Base-by-base conservation (phyloP, 2,113 vertebrate genomes). In the western clawed frog (Xenopus tropicalis) region DNA sequence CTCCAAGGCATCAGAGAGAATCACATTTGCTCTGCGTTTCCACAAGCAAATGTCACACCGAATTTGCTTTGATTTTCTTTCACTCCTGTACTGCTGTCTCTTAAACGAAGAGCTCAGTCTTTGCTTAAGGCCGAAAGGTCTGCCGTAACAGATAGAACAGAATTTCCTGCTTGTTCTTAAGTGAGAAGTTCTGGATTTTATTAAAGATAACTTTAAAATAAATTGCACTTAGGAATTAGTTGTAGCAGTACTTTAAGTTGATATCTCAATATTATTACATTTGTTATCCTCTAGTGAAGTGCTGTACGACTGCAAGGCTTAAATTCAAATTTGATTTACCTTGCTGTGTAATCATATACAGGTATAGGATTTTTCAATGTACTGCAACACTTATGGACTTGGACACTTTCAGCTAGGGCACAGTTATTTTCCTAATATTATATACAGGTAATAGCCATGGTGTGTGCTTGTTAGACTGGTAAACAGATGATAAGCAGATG, bases 31-130 rank as follows among this genome's bases (percentile, higher is more conserved):
- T 74, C 54, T 52, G 24, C 48, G 72, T 62, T 74, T 74, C 65
- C 72, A 74, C 54, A 74, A 74, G 64, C 64, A 74, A 74, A 74
- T 74, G 72, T 74, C 72, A 74, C 44, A 54, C 66, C 69, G 58
- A 46, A 69, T 75, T 75, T 75, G 19, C 72, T 75, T 75, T 75
- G 66, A 69, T 75, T 75, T 61, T 61, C 66, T 51, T 75, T 69
- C 56, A 74, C 56, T 74, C 46, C 61, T 24, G 16, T 54, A 42
- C 56, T 52, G 19, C 64, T 48, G 65, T 37, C 29, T 37, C 23
- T 16, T 68, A 74, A 74, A 74, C 46, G 66, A 23, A 9, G 29
- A 66, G 22, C 57, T 37, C 58, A 48, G 46, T 1, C 58, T 69
- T 11, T 52, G 22, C 11, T 21, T 61, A 63, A 37, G 46, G 46